Evolutionary conservation across 1,140 invertebrate species (phyloP).

Genomic region (Drosophila busckii): DNA sequence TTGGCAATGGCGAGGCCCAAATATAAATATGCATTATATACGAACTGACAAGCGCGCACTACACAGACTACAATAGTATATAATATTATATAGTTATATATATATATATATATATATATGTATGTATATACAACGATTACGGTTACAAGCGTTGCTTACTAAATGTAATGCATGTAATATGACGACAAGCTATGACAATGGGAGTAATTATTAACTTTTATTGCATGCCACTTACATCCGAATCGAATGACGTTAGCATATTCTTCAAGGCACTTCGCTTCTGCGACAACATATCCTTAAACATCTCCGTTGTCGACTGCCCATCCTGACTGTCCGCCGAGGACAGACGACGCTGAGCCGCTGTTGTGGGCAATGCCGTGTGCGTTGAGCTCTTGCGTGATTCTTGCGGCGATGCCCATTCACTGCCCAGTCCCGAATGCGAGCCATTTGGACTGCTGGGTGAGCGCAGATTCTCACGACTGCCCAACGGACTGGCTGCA

Average conservation of each 20-base stretch:
- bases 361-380: constrained; percentile 37
- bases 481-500: constrained; percentile 86
- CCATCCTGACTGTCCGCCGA: constrained; percentile 80
- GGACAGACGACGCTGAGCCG: constrained; percentile 49
- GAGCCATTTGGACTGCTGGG: constrained; percentile 73
- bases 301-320: constrained; percentile 91
- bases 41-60: constrained; percentile 15
- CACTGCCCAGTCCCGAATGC: constrained; percentile 66
- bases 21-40: constrained; percentile 22
- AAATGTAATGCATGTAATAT: too few species aligned
- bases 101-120: constrained; percentile 5
- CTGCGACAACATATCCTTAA: constrained; percentile 92
- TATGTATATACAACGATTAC: constrained; percentile 53
- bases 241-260: constrained; percentile 92
- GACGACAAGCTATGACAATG: constrained; percentile 4
- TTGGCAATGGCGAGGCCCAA: neutral
- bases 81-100: constrained; percentile 9
- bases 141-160: too few species aligned
- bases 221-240: constrained; percentile 85
- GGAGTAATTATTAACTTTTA: neutral
- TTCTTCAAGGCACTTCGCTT: constrained; percentile 92
- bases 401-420: constrained; percentile 75
- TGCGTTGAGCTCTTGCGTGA: constrained; percentile 78
- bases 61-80: constrained; percentile 20
- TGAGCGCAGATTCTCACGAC: constrained; percentile 87